Evolutionary conservation across 2,113 vertebrate genomes (phyloP).

Genomic region (Erythrocercus mccallii): DNA sequence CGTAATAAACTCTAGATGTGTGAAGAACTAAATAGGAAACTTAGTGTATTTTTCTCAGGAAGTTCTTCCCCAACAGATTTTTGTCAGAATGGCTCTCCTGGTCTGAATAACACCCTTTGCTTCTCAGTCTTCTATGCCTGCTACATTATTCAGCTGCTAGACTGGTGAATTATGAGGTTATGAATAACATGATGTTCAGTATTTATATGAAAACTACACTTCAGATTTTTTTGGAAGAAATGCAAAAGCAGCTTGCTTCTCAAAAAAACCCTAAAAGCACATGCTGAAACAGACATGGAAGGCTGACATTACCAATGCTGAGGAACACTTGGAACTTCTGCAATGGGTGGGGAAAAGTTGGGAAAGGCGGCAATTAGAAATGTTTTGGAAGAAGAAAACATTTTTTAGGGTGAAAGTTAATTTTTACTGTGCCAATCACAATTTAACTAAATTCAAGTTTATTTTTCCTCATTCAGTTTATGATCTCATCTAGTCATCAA

Average conservation of each 20-base stretch:
- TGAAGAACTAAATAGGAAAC: conserved; percentile 1
- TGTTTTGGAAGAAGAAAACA: conserved; percentile 39
- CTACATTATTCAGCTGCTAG: not conserved
- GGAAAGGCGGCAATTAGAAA: not conserved
- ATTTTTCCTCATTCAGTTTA: conserved; percentile 28
- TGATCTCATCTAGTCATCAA: conserved; percentile 35
- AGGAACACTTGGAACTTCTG: not conserved
- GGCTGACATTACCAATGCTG: not conserved
- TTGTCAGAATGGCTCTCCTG: not conserved
- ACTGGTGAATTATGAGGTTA: conserved; percentile 8
- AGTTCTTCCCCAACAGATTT: not conserved
- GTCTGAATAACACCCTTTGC: not conserved
- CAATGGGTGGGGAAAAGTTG: not conserved
- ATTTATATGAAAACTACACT: not conserved
- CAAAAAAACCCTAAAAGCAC: not conserved
- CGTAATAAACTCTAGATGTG: not conserved
- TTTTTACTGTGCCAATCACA: conserved; percentile 34
- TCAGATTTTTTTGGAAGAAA: not conserved
- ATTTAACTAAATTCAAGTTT: conserved; percentile 25
- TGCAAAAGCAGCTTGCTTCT: conserved; percentile 14
- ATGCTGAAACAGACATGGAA: not conserved
- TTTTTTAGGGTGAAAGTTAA: conserved; percentile 7
- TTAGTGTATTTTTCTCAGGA: not conserved
- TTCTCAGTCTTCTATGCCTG: not conserved
- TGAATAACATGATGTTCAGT: not conserved